phyloP scores from a whole-genome alignment of 2,797 vertebrate species.

The Gymnodraco acuticeps region DNA sequence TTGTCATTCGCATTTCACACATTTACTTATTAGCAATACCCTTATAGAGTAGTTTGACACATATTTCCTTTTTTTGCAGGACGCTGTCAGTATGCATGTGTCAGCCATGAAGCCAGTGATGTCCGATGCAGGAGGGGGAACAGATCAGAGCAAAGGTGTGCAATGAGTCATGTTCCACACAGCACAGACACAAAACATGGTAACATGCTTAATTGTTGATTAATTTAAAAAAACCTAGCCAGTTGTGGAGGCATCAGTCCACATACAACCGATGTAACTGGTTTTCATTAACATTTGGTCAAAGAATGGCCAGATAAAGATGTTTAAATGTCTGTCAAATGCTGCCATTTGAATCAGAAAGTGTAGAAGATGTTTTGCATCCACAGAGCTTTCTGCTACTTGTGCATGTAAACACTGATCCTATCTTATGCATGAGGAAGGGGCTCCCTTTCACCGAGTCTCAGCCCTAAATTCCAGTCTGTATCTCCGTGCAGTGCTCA shows the following conservation, averaged over 20 bases:
- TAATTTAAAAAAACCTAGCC: background rate
- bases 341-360: conserved; percentile 20
- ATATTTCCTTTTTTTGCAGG: conserved; percentile 3
- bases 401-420: conserved; percentile 77
- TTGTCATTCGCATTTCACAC: conserved; percentile 66
- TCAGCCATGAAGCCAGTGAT: background rate
- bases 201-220: background rate
- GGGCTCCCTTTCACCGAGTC: conserved; percentile 63
- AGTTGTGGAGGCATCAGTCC: background rate
- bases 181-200: background rate
- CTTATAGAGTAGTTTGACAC: conserved; percentile 13
- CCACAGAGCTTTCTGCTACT: conserved; percentile 59
- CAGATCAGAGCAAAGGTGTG: conserved; percentile 1
- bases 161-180: background rate
- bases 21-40: conserved; percentile 58
- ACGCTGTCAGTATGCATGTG: background rate
- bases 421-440: conserved; percentile 74
- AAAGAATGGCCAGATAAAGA: background rate
- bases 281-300: background rate
- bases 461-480: conserved; percentile 69
- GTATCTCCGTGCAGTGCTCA: conserved; percentile 66
- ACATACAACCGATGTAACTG: background rate
- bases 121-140: background rate
- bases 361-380: conserved; percentile 45
- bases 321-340: conserved; percentile 7